A percentile compares a stretch with the other conserved stretches of the same genome.
Conservation (phyloP, 2,888 invertebrate genomes). For the Stenoptilia bipunctidactyla region DNA sequence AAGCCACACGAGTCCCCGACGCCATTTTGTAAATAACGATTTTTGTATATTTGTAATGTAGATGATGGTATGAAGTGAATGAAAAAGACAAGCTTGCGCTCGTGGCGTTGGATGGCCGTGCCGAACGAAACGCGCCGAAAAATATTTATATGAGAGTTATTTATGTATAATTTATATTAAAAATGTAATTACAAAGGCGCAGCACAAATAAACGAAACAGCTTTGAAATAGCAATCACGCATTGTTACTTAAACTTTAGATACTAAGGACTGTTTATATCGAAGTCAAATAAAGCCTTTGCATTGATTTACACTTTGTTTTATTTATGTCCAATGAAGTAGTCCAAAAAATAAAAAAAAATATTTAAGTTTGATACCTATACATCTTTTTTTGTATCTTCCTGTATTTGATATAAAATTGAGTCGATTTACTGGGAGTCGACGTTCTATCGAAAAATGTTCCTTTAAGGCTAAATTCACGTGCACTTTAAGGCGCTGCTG, state of each 20-base stretch:
- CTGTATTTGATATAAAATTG: no score
- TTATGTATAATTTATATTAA: slow-evolving; percentile 34
- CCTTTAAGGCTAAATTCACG: no score
- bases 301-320: no score
- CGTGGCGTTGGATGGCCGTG: slow-evolving; percentile 23
- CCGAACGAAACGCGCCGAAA: slow-evolving; percentile 19
- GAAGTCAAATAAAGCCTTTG: slow-evolving; percentile 60
- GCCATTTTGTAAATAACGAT: slow-evolving; percentile 27
- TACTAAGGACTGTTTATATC: slow-evolving; percentile 57
- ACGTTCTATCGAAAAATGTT: no score
- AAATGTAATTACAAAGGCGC: slow-evolving; percentile 31
- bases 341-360: no score
- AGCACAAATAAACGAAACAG: slow-evolving; percentile 30
- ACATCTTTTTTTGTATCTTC: no score
- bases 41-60: slow-evolving; percentile 65
- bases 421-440: no score
- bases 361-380: no score
- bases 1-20: slow-evolving; percentile 12
- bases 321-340: no score
- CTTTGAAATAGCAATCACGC: slow-evolving; percentile 50
- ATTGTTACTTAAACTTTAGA: slow-evolving; percentile 65
- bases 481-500: no score
- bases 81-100: slow-evolving; percentile 21
- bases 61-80: no score
- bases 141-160: slow-evolving; percentile 22